phyloP scores from a whole-genome alignment of 2,888 invertebrate species.

The Cotesia congregata region DNA sequence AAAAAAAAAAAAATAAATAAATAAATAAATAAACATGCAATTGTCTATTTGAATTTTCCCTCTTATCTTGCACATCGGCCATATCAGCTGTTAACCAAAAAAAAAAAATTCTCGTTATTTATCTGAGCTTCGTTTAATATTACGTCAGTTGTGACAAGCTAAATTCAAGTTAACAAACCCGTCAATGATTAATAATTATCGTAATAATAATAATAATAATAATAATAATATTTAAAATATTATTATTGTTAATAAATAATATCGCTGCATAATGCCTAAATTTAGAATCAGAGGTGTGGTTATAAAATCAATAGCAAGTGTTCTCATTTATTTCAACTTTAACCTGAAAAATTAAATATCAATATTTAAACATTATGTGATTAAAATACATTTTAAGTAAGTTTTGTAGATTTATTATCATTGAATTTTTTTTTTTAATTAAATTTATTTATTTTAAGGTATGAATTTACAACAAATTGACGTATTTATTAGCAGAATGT shows the following conservation, averaged over 20 bases:
- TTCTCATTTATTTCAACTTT: slow-evolving; percentile 18
- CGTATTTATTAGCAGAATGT: slow-evolving; percentile 22
- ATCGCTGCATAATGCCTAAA: not conserved
- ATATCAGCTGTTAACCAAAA: not conserved
- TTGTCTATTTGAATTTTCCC: not conserved
- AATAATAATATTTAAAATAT: not conserved
- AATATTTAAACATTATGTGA: not conserved
- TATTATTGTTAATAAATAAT: slow-evolving; percentile 1
- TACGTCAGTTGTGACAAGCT: not conserved
- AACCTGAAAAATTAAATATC: slow-evolving; percentile 22
- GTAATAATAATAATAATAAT: not conserved
- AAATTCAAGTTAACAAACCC: not conserved
- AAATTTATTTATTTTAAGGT: slow-evolving; percentile 22
- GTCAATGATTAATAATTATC: not conserved
- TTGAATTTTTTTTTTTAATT: not conserved
- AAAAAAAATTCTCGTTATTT: not conserved
- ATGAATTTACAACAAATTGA: slow-evolving; percentile 7
- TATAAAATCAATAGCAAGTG: slow-evolving; percentile 14
- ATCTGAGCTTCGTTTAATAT: not conserved
- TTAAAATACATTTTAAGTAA: not conserved
- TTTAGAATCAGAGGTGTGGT: slow-evolving; percentile 31
- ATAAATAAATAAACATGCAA: too few species aligned
- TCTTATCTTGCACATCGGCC: not conserved
- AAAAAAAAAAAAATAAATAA: not conserved
- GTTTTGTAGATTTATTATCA: not conserved